Evolutionary conservation across 2,888 invertebrate genomes (phyloP).

Genomic region (Rhodophaea formosa): DNA sequence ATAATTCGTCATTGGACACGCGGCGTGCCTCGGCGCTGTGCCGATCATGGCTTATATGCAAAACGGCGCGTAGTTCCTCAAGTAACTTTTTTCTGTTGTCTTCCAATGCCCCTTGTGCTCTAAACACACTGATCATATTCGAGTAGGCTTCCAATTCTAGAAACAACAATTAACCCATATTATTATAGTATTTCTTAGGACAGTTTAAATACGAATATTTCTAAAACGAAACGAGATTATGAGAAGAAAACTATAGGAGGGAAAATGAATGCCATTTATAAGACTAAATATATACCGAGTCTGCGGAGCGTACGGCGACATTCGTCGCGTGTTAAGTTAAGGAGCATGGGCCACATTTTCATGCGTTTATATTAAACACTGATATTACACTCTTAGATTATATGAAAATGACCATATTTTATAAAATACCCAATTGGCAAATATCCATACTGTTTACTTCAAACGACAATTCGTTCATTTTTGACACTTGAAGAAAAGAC

Average conservation of each 20-base stretch:
- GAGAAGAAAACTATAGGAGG: constrained; percentile 74
- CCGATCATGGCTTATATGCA: constrained; percentile 94
- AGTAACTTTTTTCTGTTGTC: constrained; percentile 91
- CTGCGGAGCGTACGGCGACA: constrained; percentile 93
- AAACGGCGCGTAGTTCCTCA: constrained; percentile 89
- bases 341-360: constrained; percentile 84
- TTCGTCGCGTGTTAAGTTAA: constrained; percentile 94
- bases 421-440: constrained; percentile 75
- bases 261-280: constrained; percentile 77
- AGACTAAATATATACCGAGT: constrained; percentile 86
- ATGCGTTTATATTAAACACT: constrained; percentile 52
- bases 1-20: constrained; percentile 94
- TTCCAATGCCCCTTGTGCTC: constrained; percentile 94
- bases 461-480: constrained; percentile 79
- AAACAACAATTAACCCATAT: constrained; percentile 54
- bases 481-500: constrained; percentile 71
- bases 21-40: constrained; percentile 95
- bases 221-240: constrained; percentile 40
- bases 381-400: constrained; percentile 55
- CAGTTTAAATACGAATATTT: constrained; percentile 36
- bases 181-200: constrained; percentile 33
- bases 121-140: constrained; percentile 92
- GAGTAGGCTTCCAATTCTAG: constrained; percentile 96
- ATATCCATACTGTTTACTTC: constrained; percentile 82
- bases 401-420: constrained; percentile 72